Percentiles rank a stretch among this genome's conserved stretches.
Conservation (phyloP, 2,797 vertebrate species). For the Neoniphon sammara region DNA sequence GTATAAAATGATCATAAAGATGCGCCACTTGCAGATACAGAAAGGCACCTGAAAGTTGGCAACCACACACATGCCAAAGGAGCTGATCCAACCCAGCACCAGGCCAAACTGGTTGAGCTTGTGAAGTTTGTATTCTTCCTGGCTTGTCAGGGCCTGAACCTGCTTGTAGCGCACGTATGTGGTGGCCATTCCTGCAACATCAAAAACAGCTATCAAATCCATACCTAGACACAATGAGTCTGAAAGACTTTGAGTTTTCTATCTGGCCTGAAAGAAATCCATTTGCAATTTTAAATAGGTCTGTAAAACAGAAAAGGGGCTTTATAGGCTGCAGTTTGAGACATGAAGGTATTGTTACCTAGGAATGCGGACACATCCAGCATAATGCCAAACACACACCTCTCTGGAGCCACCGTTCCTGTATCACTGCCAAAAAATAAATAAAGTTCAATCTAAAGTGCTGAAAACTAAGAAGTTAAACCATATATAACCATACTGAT, state of each 20-base stretch:
- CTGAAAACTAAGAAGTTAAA: no score
- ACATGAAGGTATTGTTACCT: conserved; percentile 78
- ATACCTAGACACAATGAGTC: not conserved
- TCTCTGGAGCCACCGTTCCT: conserved; percentile 89
- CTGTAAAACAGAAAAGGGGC: not conserved
- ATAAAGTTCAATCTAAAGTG: not conserved
- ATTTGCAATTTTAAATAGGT: not conserved
- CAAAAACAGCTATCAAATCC: not conserved
- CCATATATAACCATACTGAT: no score
- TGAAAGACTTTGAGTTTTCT: not conserved
- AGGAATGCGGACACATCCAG: conserved; percentile 89
- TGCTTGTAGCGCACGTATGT: conserved; percentile 94
- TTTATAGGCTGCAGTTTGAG: not conserved
- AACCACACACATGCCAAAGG: conserved; percentile 91
- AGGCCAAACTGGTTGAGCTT: conserved; percentile 84
- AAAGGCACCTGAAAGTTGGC: conserved; percentile 91
- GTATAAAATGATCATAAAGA: not conserved
- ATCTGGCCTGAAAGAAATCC: no score
- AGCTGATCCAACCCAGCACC: conserved; percentile 86
- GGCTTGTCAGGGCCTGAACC: conserved; percentile 83
- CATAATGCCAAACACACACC: conserved; percentile 95
- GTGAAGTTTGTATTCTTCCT: conserved; percentile 63
- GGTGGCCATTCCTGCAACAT: conserved; percentile 85
- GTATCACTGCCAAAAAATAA: conserved; percentile 86
- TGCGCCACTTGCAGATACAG: not conserved